A percentile compares a stretch with the other conserved stretches of the same genome.
phyloP scores from a whole-genome alignment of 2,113 vertebrate species.

The Rhea pennata region DNA sequence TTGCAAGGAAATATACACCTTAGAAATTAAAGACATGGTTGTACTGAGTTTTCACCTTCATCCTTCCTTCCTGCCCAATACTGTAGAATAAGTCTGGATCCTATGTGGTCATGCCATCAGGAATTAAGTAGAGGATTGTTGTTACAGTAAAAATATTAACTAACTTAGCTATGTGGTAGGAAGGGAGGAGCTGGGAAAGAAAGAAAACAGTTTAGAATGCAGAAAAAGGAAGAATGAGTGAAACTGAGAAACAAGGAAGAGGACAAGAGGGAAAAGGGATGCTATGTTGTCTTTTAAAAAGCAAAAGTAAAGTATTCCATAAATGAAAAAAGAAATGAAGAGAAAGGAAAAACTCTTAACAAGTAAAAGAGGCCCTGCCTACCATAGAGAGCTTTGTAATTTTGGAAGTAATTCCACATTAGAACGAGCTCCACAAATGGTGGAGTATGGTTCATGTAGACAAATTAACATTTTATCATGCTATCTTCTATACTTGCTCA shows the following conservation, averaged over 20 bases:
- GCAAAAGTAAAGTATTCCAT: neutral
- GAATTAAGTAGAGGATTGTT: neutral
- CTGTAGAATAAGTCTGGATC: neutral
- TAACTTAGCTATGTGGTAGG: neutral
- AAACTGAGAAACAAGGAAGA: neutral
- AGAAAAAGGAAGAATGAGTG: neutral
- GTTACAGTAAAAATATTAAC: neutral
- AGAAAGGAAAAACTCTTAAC: neutral
- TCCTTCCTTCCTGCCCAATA: neutral
- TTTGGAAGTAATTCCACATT: neutral
- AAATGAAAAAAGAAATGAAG: neutral
- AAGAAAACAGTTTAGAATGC: neutral
- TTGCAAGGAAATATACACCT: neutral
- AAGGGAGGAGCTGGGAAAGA: neutral
- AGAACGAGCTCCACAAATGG: neutral
- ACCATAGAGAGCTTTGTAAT: neutral
- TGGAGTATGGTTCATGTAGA: neutral
- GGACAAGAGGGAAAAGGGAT: neutral
- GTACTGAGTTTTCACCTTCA: neutral
- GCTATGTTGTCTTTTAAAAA: neutral
- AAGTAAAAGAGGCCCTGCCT: neutral
- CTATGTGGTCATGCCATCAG: neutral
- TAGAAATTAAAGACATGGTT: neutral
- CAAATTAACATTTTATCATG: neutral
- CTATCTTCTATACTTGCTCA: neutral